Percentiles rank a stretch among this genome's conserved stretches.
Evolutionary conservation across 1,140 invertebrate species (phyloP).

Genomic region (Lepidurus couesii): DNA sequence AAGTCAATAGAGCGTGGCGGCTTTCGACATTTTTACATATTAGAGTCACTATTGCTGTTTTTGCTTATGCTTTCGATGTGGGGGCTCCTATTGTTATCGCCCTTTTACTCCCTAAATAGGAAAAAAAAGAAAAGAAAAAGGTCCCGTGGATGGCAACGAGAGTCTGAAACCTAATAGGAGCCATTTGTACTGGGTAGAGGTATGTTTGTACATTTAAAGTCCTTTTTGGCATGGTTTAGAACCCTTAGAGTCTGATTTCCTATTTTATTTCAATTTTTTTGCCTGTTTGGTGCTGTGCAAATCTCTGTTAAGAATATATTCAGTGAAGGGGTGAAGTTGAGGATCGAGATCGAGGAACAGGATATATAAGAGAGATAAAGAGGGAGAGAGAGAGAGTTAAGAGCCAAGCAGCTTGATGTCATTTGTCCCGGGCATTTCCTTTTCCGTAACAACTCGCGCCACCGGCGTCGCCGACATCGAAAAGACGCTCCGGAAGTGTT

Average conservation of each 20-base stretch:
- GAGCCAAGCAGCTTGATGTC: slow-evolving; percentile 16
- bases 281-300: no score
- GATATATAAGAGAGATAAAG: background rate
- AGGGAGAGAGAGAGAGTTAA: slow-evolving; percentile 11
- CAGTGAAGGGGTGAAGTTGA: background rate
- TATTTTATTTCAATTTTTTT: no score
- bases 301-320: no score
- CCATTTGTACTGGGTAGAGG: background rate
- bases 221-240: background rate
- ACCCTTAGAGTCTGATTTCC: no score
- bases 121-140: background rate
- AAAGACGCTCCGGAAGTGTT: slow-evolving; percentile 14
- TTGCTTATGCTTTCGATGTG: background rate
- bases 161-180: background rate
- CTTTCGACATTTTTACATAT: slow-evolving; percentile 12
- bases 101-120: background rate
- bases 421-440: slow-evolving; percentile 14
- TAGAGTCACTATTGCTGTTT: slow-evolving; percentile 7
- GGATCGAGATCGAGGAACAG: background rate
- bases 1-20: slow-evolving; percentile 13
- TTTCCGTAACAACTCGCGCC: slow-evolving; percentile 17
- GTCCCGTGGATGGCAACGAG: background rate
- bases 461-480: slow-evolving; percentile 16
- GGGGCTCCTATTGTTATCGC: background rate
- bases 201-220: background rate